Conservation (phyloP, 1,140 invertebrate species). For the Trachelipus rathkii region DNA sequence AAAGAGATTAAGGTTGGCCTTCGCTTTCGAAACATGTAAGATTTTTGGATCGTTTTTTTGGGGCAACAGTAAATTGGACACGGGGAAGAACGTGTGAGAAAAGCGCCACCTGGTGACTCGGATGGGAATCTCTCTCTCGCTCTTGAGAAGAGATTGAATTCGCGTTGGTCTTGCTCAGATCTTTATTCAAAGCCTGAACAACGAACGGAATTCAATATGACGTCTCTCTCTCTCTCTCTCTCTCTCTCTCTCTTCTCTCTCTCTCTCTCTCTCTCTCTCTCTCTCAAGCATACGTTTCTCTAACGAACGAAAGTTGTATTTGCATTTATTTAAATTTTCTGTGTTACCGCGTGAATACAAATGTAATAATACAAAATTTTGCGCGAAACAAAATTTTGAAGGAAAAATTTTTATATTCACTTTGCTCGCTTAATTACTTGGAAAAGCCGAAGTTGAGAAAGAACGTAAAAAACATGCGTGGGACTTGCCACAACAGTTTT, state of each 20-base stretch:
- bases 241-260: no score
- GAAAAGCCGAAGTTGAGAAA: no score
- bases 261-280: no score
- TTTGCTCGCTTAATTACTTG: no score
- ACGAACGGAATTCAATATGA: slow-evolving; percentile 3
- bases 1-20: no score
- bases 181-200: background rate
- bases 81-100: background rate
- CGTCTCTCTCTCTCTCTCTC: background rate
- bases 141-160: background rate
- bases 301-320: background rate
- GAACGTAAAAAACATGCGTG: no score
- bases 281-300: no score
- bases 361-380: background rate
- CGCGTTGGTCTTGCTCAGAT: background rate
- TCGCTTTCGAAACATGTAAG: no score
- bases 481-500: no score
- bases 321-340: slow-evolving; percentile 10
- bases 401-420: no score
- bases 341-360: background rate
- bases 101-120: background rate
- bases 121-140: background rate
- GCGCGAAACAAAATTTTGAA: no score
- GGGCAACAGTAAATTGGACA: background rate
- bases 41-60: background rate